Evolutionary conservation across 2,113 vertebrate genomes (phyloP), one percentile per base, ranked within the genome.

Genomic region (Pelvicachromis taeniatus): DNA sequence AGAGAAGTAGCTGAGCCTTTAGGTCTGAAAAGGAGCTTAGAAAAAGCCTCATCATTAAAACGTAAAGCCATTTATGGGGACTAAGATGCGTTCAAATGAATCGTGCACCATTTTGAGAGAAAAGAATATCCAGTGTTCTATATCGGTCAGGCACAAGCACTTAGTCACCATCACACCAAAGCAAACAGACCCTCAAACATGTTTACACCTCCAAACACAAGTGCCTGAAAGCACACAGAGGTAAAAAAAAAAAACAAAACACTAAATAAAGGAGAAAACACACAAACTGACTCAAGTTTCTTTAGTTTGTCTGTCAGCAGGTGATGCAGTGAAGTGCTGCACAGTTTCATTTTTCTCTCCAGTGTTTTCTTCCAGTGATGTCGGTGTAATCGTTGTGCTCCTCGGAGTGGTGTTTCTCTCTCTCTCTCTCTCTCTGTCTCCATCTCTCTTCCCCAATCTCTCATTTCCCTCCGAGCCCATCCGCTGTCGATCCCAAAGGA

Each of bases 301-400:
- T 85, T 12, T 3, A 65, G 65, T 77, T 82, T 73, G 87, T 65
- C 63, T 84, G 80, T 88, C 83, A 42, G 88, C 83, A 88, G 92
- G 86, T 59, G 89, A 85, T 1, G 70, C 88, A 53, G 82, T 13
- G 79, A 63, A 11, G 50, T 4, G 9, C 68, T 52, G 59, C 78
- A 29, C 45, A 1, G 14, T 70, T 21, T 29, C 65, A 70, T 45
- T 17, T 70, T 45, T 77, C 80, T 83, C 55, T 65, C 45, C 80
- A 42, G 82, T 63, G 48, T 89, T 53, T 80, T 63, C 40, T 59
- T 53, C 42, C 81, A 70, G 70, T 65, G 78, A 54, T 19, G 54
- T 88, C 50, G 48, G 77, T 85, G 84, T 83, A 40, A 56, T 12
- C 80, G 59, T 84, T 52, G 52, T 38, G 23, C 42, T 75, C 42